Percentiles rank a stretch among this genome's conserved stretches.
Evolutionary conservation across 2,888 invertebrate species (phyloP).

Genomic region (Acrobasis consociella): DNA sequence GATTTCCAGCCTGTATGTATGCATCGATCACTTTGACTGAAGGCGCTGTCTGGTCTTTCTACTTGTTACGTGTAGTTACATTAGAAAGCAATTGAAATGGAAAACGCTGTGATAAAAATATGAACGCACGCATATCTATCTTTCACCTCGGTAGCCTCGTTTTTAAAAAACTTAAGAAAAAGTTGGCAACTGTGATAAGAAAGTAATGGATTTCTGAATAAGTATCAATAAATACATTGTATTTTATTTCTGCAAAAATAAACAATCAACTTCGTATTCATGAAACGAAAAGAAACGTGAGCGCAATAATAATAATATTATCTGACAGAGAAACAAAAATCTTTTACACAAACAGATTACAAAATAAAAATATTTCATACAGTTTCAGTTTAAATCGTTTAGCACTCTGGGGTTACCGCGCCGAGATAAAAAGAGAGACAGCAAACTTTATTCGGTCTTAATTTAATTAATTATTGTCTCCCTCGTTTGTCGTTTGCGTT

Average conservation of each 20-base stretch:
- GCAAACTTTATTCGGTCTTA: slow-evolving; percentile 60
- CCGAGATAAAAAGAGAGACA: slow-evolving; percentile 54
- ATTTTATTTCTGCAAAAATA: background rate
- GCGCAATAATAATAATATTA: background rate
- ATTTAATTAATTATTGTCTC: slow-evolving; percentile 64
- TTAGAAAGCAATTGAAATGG: no score
- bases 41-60: no score
- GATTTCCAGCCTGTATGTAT: no score
- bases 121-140: no score
- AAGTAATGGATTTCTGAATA: no score
- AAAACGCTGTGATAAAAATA: no score
- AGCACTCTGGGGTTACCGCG: slow-evolving; percentile 10
- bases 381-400: slow-evolving; percentile 5
- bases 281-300: background rate
- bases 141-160: no score
- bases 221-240: no score
- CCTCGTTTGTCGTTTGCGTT: slow-evolving; percentile 38
- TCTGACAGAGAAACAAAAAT: background rate
- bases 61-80: no score
- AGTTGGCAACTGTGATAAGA: no score
- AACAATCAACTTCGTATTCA: background rate
- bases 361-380: slow-evolving; percentile 11
- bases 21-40: no score
- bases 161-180: no score
- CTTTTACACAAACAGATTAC: background rate